Evolutionary conservation across 2,888 invertebrate genomes (phyloP), one percentile per base, ranked within the genome.

Genomic region (Aricia artaxerxes): DNA sequence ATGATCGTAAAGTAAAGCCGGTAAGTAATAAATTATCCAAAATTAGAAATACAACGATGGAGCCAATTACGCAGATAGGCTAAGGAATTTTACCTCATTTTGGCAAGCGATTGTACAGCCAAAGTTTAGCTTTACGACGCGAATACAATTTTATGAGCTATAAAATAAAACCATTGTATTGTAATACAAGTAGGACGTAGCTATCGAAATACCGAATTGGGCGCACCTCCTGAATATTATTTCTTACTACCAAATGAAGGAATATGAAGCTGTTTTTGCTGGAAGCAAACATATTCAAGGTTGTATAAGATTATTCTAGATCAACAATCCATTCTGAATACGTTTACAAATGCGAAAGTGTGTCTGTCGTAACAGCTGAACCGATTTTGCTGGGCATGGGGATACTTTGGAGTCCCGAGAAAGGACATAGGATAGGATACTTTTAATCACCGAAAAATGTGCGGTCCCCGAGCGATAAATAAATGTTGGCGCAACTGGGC

Each of bases 81-180:
- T 13, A 38, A 69, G 35, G 69, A 69, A 16, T 69, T 69, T 35
- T 69, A 69, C 69, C 69, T 69, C 69, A 69, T 69, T 16, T 69
- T 69, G 69, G 69, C 69, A 69, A 35, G 35, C 69, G 69, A 69
- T 69, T 69, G 35, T 69, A 69, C 35, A 35, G 35, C 11, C 31
- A 64, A 64, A 64, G 35, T 69, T 69, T 38, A 69, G 31, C 13
- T 69, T 38, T 69, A 69, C 69, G 69, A 38, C 16, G 69, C 35
- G 69, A 69, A 69, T 13, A 69, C 35, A 69, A 38, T 38, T 69
- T 69, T 69, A 69, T 38, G 69, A 69, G 69, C 69, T 13, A 69
- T 69, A 69, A 69, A 69, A 69, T 13, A 69, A 69, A 38, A 69
- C 69, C 69, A 16, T 69, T 38, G 69, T 38, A 69, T 38, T 69